These are phyloP conservation scores for Hoplodrina blanda DNA, from an alignment of 2,888 invertebrate genomes.

Conservation along the genomic window DNA sequence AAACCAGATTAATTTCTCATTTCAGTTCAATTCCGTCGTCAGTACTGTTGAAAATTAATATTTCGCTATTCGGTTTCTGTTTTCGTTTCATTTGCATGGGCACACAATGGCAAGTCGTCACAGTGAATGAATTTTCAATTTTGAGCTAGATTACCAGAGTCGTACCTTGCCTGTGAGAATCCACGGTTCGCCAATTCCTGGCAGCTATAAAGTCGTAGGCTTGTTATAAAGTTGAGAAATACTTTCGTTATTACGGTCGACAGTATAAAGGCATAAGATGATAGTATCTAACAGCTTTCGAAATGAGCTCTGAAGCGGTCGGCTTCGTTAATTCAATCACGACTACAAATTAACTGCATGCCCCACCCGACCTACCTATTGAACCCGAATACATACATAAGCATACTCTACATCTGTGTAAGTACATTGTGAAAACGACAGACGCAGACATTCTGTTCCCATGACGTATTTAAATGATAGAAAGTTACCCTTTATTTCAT, in stretches of 20 bases:
- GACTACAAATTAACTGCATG: constrained; percentile 81
- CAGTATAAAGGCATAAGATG: constrained; percentile 69
- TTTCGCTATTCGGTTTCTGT: constrained; percentile 69
- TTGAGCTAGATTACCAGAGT: constrained; percentile 58
- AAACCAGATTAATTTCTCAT: constrained; percentile 73
- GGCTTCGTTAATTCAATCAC: constrained; percentile 85
- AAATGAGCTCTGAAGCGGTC: constrained; percentile 74
- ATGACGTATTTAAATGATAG: constrained; percentile 27
- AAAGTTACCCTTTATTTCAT: constrained; percentile 36
- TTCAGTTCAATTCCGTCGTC: constrained; percentile 67
- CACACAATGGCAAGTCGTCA: constrained; percentile 65
- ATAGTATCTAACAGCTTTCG: constrained; percentile 78
- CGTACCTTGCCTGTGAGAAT: constrained; percentile 52
- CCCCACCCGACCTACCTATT: constrained; percentile 68
- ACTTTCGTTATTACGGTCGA: constrained; percentile 66
- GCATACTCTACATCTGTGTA: constrained; percentile 26
- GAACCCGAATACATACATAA: constrained; percentile 63
- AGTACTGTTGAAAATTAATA: constrained; percentile 68
- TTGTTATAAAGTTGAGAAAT: constrained; percentile 54
- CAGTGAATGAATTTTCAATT: constrained; percentile 67
- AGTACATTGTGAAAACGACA: constrained; percentile 30
- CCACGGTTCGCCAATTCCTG: constrained; percentile 55
- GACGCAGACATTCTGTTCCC: constrained; percentile 34
- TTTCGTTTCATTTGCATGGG: constrained; percentile 73
- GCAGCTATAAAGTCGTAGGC: constrained; percentile 43